Evolutionary conservation across 2,888 invertebrate genomes (phyloP).

Genomic region (Rhyacophila evoluta): DNA sequence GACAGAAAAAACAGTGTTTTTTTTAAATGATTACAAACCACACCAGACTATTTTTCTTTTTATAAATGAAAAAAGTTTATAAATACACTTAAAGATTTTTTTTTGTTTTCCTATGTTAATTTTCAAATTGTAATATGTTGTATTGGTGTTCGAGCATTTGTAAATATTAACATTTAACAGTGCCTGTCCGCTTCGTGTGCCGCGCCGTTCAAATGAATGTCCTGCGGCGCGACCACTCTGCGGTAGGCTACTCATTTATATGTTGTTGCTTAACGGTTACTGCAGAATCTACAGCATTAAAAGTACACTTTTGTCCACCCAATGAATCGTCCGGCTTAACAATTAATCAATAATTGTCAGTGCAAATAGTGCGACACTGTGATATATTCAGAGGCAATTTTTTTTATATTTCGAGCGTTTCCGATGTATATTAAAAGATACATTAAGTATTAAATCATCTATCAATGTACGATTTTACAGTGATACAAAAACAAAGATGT

Average conservation of each 20-base stretch:
- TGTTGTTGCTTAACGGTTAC: constrained; percentile 1
- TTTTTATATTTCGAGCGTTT: neutral
- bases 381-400: neutral
- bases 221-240: neutral
- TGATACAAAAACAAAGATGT: neutral
- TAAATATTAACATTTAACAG: constrained; percentile 25
- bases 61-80: constrained; percentile 37
- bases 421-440: neutral
- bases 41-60: constrained; percentile 7
- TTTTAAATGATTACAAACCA: neutral
- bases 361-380: neutral
- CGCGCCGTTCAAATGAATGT: constrained; percentile 5
- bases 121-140: constrained; percentile 36
- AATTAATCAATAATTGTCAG: neutral
- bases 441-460: neutral
- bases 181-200: neutral
- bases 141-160: constrained; percentile 44
- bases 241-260: neutral
- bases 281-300: neutral
- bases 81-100: constrained; percentile 42
- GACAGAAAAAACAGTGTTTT: neutral
- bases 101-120: constrained; percentile 39
- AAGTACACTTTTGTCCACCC: constrained; percentile 19
- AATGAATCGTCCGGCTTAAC: neutral
- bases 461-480: neutral